These are phyloP conservation scores for Melozone crissalis DNA, from an alignment of 2,113 vertebrate species.

Conservation along the genomic window DNA sequence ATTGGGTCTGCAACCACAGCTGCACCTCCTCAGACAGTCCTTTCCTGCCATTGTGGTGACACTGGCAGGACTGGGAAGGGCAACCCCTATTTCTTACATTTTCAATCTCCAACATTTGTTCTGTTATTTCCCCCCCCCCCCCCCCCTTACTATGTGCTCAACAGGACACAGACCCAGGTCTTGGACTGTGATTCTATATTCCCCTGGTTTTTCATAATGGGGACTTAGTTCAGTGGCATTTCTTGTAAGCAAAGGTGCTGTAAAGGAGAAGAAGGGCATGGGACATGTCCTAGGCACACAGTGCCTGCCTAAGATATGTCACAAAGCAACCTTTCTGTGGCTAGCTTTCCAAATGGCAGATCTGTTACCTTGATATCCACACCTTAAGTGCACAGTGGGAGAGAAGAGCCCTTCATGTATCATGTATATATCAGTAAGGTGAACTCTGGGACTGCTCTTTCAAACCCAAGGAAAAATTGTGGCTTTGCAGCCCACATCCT, in stretches of 20 bases:
- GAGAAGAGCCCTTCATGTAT: not conserved
- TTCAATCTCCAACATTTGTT: not conserved
- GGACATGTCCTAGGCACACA: rapidly evolving
- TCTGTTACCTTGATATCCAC: not conserved
- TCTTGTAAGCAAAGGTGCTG: not conserved
- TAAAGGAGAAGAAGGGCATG: not conserved
- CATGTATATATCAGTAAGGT: not conserved
- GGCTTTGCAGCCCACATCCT: not conserved
- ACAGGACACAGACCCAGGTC: not conserved
- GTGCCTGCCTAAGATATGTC: not conserved
- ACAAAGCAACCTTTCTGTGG: not conserved
- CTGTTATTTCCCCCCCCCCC: not conserved
- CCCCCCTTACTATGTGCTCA: not conserved
- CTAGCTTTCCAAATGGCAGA: not conserved
- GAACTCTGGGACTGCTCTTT: not conserved
- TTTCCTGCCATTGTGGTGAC: not conserved
- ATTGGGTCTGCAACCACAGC: not conserved
- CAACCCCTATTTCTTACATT: not conserved
- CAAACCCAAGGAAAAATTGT: not conserved
- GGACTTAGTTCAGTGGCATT: not conserved
- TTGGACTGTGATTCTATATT: not conserved
- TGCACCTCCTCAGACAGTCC: not conserved
- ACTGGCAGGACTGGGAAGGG: not conserved
- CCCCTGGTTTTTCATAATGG: not conserved
- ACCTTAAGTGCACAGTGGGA: not conserved